phyloP scores from a whole-genome alignment of 2,888 invertebrate genomes.

The Dilophus febrilis region DNA sequence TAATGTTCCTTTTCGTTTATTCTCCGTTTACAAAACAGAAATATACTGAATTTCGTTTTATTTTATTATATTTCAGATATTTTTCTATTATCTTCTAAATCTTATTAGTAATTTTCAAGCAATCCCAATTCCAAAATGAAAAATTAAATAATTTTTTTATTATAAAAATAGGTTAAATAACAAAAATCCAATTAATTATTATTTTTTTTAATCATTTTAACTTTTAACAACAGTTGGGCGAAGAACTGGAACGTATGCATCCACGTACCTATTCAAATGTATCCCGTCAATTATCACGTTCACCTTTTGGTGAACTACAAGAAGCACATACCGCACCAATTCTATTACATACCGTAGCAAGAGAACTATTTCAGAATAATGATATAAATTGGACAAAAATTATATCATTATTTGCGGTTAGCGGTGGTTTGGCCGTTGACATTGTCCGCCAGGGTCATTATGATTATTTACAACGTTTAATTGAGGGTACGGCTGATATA shows the following conservation, averaged over 20 bases:
- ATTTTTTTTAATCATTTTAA: conserved; percentile 15
- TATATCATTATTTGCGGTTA: conserved; percentile 64
- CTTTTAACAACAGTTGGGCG: conserved; percentile 33
- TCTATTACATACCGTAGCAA: conserved; percentile 47
- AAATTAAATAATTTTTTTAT: background rate
- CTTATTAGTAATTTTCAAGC: no score
- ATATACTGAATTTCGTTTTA: no score
- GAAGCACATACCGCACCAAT: conserved; percentile 32
- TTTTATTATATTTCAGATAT: no score
- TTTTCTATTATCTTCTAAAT: no score
- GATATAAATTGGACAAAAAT: conserved; percentile 67
- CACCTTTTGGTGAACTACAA: conserved; percentile 39
- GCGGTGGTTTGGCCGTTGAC: conserved; percentile 69
- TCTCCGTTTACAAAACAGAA: no score
- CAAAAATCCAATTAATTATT: background rate
- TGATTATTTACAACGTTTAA: conserved; percentile 57
- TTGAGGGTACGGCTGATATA: conserved; percentile 60
- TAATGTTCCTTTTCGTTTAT: no score
- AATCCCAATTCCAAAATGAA: no score
- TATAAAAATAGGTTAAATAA: background rate
- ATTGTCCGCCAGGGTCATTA: conserved; percentile 58
- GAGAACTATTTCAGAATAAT: conserved; percentile 49
- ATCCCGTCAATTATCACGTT: conserved; percentile 51
- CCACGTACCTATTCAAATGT: conserved; percentile 59
- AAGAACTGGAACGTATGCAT: conserved; percentile 60